Conservation (phyloP, 2,888 invertebrate genomes). For the Dicyrtomina minuta region DNA sequence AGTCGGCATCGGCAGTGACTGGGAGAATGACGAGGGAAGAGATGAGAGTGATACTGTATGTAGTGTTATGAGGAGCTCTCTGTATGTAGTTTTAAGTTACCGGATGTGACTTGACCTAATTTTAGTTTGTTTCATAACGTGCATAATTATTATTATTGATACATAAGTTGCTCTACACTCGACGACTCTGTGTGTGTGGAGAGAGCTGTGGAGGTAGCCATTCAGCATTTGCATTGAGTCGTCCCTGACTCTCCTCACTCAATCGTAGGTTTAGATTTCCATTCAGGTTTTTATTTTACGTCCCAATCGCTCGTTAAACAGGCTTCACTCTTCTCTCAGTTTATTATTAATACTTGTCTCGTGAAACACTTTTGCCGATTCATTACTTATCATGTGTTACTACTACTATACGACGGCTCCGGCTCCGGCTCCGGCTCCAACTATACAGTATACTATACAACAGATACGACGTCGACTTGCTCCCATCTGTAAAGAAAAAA, state of each 20-base stretch:
- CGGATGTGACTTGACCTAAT: slow-evolving; percentile 30
- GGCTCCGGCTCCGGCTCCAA: too few species aligned
- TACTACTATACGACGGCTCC: too few species aligned
- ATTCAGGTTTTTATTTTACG: slow-evolving; percentile 20
- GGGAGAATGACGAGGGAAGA: background rate
- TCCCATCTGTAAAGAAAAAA: too few species aligned
- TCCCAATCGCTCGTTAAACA: slow-evolving; percentile 5
- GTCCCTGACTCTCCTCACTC: background rate
- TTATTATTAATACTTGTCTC: too few species aligned
- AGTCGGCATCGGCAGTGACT: background rate
- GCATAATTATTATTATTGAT: slow-evolving; percentile 20
- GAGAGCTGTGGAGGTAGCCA: background rate
- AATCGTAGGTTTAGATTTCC: background rate
- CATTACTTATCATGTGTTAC: too few species aligned
- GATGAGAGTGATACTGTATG: too few species aligned
- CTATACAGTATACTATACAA: too few species aligned
- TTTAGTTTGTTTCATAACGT: slow-evolving; percentile 23
- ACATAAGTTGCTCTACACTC: background rate
- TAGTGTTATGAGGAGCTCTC: background rate
- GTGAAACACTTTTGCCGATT: too few species aligned
- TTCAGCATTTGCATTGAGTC: background rate
- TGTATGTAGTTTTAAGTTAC: slow-evolving; percentile 24
- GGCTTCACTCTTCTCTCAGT: background rate
- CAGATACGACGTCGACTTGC: too few species aligned
- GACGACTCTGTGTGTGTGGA: background rate